phyloP scores from a whole-genome alignment of 2,888 invertebrate species.

The Thyatira batis region DNA sequence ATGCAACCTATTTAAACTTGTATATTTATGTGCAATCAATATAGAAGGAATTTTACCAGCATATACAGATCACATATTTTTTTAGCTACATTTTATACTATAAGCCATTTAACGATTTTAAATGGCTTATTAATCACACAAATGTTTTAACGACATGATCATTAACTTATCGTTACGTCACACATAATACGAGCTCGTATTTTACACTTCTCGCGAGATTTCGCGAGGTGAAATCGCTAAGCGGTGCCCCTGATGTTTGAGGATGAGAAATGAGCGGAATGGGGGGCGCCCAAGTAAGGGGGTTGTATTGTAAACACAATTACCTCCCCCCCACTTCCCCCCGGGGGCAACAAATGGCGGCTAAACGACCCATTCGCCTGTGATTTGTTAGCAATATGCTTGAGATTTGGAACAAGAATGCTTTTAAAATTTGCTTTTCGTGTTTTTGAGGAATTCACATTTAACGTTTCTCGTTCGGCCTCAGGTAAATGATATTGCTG shows the following conservation, averaged over 20 bases:
- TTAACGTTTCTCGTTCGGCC: conserved; percentile 35
- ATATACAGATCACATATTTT: no score
- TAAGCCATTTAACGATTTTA: not conserved
- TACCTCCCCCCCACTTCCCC: conserved; percentile 60
- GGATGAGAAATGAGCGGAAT: conserved; percentile 76
- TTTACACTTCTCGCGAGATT: conserved; percentile 59
- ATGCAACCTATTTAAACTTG: not conserved
- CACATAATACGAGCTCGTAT: conserved; percentile 36
- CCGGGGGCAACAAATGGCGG: conserved; percentile 73
- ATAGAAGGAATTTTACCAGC: not conserved
- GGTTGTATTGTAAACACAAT: conserved; percentile 74
- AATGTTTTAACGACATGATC: conserved; percentile 7
- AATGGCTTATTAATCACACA: not conserved
- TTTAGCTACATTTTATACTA: not conserved
- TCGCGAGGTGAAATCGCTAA: conserved; percentile 71
- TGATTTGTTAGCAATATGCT: conserved; percentile 82
- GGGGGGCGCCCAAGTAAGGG: conserved; percentile 37
- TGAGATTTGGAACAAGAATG: conserved; percentile 74
- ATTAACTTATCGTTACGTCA: conserved; percentile 22
- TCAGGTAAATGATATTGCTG: conserved; percentile 3
- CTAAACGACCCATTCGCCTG: conserved; percentile 80
- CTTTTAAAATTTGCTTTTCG: conserved; percentile 61
- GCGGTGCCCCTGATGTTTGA: conserved; percentile 65
- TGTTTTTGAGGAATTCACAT: conserved; percentile 36
- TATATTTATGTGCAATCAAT: not conserved